Evolutionary conservation across 1,140 invertebrate genomes (phyloP), one percentile per base, ranked within the genome.

Genomic region (Druon quercuslanigerum): DNA sequence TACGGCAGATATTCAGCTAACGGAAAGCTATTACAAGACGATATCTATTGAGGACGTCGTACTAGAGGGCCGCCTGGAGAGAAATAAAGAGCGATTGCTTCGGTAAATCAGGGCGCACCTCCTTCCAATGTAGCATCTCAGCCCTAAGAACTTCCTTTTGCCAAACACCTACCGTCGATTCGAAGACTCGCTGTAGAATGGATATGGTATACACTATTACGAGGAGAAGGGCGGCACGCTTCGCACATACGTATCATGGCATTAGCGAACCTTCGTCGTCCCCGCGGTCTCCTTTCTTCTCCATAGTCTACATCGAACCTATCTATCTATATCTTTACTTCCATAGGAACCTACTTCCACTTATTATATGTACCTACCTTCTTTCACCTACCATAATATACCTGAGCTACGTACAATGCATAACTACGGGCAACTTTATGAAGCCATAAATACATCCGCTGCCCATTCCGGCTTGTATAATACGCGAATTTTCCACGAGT

Each of bases 31-130:
- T 91, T 91, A 91, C 90, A 91, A 87, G 90, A 78, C 90, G 88
- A 90, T 91, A 91, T 91, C 90, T 87, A 91, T 91, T 85, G 89
- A 90, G 83, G 82, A 85, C 84, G 83, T 84, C 82, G 86, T 84
- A 80, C 78, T 85, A 78, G 88, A 91, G 86, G 86, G 89, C 87
- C 90, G 90, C 90, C 90, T 91, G 85, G 90, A 91, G 90, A 91
- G 90, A 91, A 91, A 91, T 91, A 91, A 91, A 91, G 90, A 91
- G 89, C 87, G 89, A 91, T 91, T 91, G 90, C 88, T 80, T 89
- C 90, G 82, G 90, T 91, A 91, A 91, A 91, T 91, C 90, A 91
- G 90, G 82, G 78, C 82, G 79, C 77, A 77, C 72, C 77, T 75
- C 80, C 71, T 72, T 72, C 52, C 66, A 76, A 78, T 79, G 74